Evolutionary conservation across 1,140 invertebrate species (phyloP).

Genomic region (Bactericera cockerelli): DNA sequence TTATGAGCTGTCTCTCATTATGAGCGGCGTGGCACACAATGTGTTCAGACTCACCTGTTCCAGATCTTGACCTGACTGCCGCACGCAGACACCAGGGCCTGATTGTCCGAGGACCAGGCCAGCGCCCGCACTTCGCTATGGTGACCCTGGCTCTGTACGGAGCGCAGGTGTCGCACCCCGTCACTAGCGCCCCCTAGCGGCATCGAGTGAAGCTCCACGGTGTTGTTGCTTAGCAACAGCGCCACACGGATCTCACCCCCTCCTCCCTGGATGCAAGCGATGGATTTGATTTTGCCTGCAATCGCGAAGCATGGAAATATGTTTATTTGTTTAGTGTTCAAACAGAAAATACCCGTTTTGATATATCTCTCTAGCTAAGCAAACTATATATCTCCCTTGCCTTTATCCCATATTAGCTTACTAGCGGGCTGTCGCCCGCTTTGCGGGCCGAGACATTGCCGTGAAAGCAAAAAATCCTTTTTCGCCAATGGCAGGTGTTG

Average conservation of each 20-base stretch:
- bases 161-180: conserved; percentile 20
- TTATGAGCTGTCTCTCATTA: too few relatives aligned
- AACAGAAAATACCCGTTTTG: too few relatives aligned
- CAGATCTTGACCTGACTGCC: conserved; percentile 81
- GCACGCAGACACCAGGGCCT: conserved; percentile 69
- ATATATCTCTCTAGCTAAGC: too few relatives aligned
- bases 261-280: conserved; percentile 47
- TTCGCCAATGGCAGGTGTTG: too few relatives aligned
- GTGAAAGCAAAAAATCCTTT: too few relatives aligned
- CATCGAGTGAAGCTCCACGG: conserved; percentile 45
- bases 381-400: too few relatives aligned
- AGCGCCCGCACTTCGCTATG: conserved; percentile 72
- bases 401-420: too few relatives aligned
- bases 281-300: conserved; percentile 47
- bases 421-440: too few relatives aligned
- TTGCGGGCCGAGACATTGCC: too few relatives aligned
- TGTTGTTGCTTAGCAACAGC: conserved; percentile 49
- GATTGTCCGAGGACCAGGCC: conserved; percentile 79
- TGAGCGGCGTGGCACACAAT: too few relatives aligned
- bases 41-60: conserved; percentile 72
- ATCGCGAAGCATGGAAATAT: too few relatives aligned
- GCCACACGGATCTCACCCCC: conserved; percentile 48
- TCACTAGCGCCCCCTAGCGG: conserved; percentile 35
- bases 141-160: conserved; percentile 55
- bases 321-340: too few relatives aligned